Evolutionary conservation across 2,113 vertebrate species (phyloP).

Genomic region (Myrmecobius fasciatus): DNA sequence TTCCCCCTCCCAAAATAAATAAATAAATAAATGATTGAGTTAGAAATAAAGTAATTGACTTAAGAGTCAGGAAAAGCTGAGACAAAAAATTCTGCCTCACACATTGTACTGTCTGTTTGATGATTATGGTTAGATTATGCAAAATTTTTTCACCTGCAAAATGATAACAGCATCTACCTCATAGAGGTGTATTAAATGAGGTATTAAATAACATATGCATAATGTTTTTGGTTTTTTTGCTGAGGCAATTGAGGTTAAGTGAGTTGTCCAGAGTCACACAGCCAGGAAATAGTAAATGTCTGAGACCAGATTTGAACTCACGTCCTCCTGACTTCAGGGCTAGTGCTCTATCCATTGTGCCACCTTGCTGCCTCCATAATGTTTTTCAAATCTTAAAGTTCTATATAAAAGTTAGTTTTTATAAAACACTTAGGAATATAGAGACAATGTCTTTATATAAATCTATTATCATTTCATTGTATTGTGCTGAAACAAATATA

Average conservation of each 20-base stretch:
- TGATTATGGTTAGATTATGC: neutral
- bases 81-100: neutral
- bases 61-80: neutral
- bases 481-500: neutral
- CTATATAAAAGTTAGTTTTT: neutral
- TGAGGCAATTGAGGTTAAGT: no score
- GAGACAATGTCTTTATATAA: neutral
- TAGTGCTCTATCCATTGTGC: no score
- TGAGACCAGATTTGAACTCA: no score
- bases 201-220: neutral
- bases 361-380: no score
- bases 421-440: neutral
- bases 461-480: neutral
- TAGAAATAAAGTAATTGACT: neutral
- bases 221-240: no score
- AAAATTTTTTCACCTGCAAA: neutral
- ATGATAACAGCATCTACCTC: neutral
- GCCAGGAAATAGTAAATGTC: no score
- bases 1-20: no score
- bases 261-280: no score
- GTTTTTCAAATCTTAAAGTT: neutral
- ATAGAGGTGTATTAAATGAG: neutral
- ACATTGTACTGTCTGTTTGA: neutral
- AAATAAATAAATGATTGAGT: no score
- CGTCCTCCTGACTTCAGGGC: no score